Base-by-base conservation (phyloP, 2,888 invertebrate genomes). In the Melanostoma mellinum region DNA sequence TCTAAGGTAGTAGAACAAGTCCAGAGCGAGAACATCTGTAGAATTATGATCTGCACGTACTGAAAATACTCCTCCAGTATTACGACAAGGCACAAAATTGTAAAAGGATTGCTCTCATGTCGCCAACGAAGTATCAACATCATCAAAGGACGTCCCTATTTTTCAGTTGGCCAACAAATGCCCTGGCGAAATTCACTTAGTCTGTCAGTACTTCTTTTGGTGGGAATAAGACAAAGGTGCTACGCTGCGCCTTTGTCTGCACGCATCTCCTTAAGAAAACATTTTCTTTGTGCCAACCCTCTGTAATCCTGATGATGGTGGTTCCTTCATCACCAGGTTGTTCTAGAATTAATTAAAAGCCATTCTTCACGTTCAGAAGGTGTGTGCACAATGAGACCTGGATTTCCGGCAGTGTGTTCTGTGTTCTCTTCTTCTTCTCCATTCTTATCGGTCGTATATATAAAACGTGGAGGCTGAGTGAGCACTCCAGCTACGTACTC, bases 261-360 rank as follows among this genome's bases (percentile, higher is more conserved):
- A 84, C 82, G 84, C 79, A 84, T 71, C 71, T 69, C 60, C 20
- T 6, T 33, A 63, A 78, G 73, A 68, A 58, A 74, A 71, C 46
- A 58, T 67, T 71, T 74, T 60, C 53, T 38, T 67, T 69, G 53
- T 53, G 30, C 32, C 20, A 6, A n/a, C 40, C 67, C 36, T 56
- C 55, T n/a, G n/a, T 33, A 30, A 33, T 35, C n/a, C 9, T 20
- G 6, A 3, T 2, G 10, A 0, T 44, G 44, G n/a, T 5, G 6
- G 72, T 55, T 75, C 65, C 84, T 79, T 79, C 84, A 75, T 75
- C 79, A 71, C 58, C 84, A 79, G 78, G 84, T 84, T 79, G 79
- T 65, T 79, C 69, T 35, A 71, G 84, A 84, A 84, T 84, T 84
- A 84, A 84, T 84, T 84, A 84, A 84, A 84, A 79, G 84, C 84